Base-by-base conservation (phyloP, 1,140 invertebrate species). In the Hylaeus volcanicus region DNA sequence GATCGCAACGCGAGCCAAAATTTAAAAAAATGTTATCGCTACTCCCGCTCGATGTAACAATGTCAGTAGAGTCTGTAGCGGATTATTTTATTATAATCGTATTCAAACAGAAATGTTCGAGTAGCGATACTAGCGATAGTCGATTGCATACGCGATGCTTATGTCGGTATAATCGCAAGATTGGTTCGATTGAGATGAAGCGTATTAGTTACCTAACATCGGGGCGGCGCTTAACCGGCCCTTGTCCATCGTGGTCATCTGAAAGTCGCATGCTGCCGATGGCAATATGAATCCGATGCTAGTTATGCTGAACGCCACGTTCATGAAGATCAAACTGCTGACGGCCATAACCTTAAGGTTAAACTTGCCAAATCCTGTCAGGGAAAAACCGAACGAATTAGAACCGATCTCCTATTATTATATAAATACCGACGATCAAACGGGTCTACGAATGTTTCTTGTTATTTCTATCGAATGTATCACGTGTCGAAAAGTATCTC, bases 221-320 rank as follows among this genome's bases (percentile, higher is more conserved):
- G 91, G 86, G 1, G 91, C 88, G 15, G 94, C 94, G 45, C 84
- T 89, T 0, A 92, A 71, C 79, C 91, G 93, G 55, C 95, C 95
- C 86, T 95, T 95, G 78, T 95, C 94, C 3, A 85, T 58, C 0
- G 94, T 94, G 6, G 92, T 92, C 88, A 95, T 91, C 5, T 93
- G 83, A 6, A 95, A 92, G 76, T 95, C 95, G 85, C 94, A 95
- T 51, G 94, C 91, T 43, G 95, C 95, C 1, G 94, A 92, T 12
- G 95, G 95, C n/a, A 95, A 82, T 58, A 95, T 88, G 79, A 95
- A 95, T 14, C 94, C 92, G 11, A 94, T 88, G 43, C 89, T 90
- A 5, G 80, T 83, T 37, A 89, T 88, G 43, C 88, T 85, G 58
- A 90, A 86, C 14, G 94, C 94, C 85, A 95, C 94, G 82, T 94